Evolutionary conservation across 2,888 invertebrate genomes (phyloP).

Genomic region (Pharmacophagus antenor): DNA sequence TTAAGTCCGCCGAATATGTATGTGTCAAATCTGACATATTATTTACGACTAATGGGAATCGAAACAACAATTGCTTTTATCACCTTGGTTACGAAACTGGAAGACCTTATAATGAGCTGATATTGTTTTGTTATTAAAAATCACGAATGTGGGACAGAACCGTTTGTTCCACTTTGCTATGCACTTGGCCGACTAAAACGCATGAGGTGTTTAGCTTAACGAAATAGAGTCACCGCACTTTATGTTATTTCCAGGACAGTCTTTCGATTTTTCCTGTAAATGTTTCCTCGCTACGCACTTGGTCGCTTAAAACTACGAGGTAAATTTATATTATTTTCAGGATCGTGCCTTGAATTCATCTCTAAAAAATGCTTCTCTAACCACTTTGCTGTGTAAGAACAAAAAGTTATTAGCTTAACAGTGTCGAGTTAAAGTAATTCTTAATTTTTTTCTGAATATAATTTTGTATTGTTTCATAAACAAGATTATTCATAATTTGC

Average conservation of each 20-base stretch:
- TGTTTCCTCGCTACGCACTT: too few relatives aligned
- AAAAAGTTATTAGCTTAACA: too few relatives aligned
- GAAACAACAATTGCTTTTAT: constrained; percentile 15
- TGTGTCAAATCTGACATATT: constrained; percentile 14
- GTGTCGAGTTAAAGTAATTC: too few relatives aligned
- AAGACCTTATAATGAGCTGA: constrained; percentile 21
- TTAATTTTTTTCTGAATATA: too few relatives aligned
- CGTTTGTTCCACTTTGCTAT: constrained; percentile 49
- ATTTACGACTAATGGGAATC: neutral
- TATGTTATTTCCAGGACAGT: neutral
- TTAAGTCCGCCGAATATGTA: constrained; percentile 20
- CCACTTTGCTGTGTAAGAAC: too few relatives aligned
- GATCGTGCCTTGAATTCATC: too few relatives aligned
- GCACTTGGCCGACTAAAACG: constrained; percentile 67
- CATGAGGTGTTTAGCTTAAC: constrained; percentile 39
- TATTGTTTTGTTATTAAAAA: constrained; percentile 29
- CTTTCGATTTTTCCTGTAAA: too few relatives aligned
- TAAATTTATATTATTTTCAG: too few relatives aligned
- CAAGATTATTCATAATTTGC: too few relatives aligned
- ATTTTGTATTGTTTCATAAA: too few relatives aligned
- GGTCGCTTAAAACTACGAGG: too few relatives aligned
- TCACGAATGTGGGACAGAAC: constrained; percentile 53
- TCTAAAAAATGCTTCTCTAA: too few relatives aligned
- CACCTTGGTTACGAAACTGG: constrained; percentile 25
- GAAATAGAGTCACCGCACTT: constrained; percentile 42